Base-by-base conservation (phyloP, 2,797 vertebrate species). In the Allochrocebus solatus region DNA sequence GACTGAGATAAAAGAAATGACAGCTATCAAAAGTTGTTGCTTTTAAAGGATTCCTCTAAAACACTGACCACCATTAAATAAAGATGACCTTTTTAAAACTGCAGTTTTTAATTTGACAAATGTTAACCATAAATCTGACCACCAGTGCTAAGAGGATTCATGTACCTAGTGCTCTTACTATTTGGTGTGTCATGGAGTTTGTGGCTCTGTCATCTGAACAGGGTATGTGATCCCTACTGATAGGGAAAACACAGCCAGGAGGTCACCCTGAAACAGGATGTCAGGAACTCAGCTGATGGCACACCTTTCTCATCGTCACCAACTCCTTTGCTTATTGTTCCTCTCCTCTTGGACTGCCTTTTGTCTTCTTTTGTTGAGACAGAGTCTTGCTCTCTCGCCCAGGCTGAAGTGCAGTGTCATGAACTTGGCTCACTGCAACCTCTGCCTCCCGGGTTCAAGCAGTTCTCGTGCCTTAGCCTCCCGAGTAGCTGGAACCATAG, bases 1-100 rank as follows among this genome's bases (percentile, higher is more conserved):
- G 36, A 76, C 48, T 64, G 24, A 61, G 14, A 57, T 72, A 30
- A 88, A 91, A 96, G 55, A 82, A 95, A 89, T 33, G 9, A 59
- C 30, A 94, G 50, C 46, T 55, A 26, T 82, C 82, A 48, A 48
- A 85, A 90, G 30, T 80, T 53, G 53, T 17, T 82, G 33, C 89
- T 93, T 92, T 90, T 70, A 79, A 91, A 92, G 39, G 39, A 41
- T 67, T n/a, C 55, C 78, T 89, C 75, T 83, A 70, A 92, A 92
- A 87, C 91, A 41, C 59, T 95, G 50, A 55, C 48, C 75, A 76
- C 59, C 17, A 17, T 75, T 94, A 61, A 90, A 26, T 61, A 36
- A 93, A 80, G 43, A 72, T 75, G 43, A 72, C 79, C 43, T 57
- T 93, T 93, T 75, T 76, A 10, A 85, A 89, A 84, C 91, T 94